Conservation (phyloP, 2,888 invertebrate species). For the Eilema caniola region DNA sequence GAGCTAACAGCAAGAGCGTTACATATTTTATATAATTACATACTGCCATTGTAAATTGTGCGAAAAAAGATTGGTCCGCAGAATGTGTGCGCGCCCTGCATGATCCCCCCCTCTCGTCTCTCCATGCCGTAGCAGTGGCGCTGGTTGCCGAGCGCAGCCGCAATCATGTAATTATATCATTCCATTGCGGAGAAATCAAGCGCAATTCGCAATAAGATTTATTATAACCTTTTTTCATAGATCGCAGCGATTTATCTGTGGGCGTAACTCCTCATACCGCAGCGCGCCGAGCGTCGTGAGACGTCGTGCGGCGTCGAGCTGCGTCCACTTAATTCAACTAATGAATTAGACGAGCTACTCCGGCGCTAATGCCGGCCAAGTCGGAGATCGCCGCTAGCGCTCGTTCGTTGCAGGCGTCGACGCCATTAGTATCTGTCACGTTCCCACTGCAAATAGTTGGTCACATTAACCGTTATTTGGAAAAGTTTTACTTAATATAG, state of each 20-base stretch:
- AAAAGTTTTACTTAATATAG: too few relatives aligned
- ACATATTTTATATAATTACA: conserved; percentile 50
- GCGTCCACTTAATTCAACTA: not conserved
- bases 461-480: too few relatives aligned
- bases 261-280: conserved; percentile 27
- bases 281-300: conserved; percentile 38
- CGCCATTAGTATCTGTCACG: too few relatives aligned
- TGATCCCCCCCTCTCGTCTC: conserved; percentile 5
- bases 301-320: not conserved
- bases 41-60: conserved; percentile 49
- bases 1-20: conserved; percentile 29
- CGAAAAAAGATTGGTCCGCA: conserved; percentile 44
- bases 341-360: not conserved
- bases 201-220: conserved; percentile 68
- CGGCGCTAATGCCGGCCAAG: not conserved
- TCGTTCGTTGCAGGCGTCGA: too few relatives aligned
- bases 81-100: conserved; percentile 31
- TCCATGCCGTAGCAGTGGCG: conserved; percentile 21
- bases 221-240: conserved; percentile 63
- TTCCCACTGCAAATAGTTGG: too few relatives aligned
- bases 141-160: conserved; percentile 32
- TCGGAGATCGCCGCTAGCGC: too few relatives aligned
- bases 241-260: conserved; percentile 57
- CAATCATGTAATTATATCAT: conserved; percentile 74
- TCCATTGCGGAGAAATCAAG: conserved; percentile 65